These are phyloP conservation scores for Meteorus sp. DNA, from an alignment of 1,140 invertebrate genomes.

Conservation along the genomic window DNA sequence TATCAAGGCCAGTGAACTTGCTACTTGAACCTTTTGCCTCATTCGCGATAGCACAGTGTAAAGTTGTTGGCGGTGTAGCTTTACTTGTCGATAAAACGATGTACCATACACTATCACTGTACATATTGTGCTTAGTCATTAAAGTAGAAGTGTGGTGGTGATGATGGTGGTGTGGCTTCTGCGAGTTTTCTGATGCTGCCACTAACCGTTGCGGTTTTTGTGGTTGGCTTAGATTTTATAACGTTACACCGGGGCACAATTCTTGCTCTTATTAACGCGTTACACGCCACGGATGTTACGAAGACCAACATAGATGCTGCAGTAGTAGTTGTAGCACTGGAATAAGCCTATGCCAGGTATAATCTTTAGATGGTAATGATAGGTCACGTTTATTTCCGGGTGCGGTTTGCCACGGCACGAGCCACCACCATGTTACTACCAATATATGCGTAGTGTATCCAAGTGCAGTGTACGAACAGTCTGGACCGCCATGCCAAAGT, in stretches of 20 bases:
- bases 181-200: conserved; percentile 5
- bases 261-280: conserved; percentile 15
- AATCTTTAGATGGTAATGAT: conserved; percentile 43
- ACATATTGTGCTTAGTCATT: background rate
- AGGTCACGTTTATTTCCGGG: conserved; percentile 45
- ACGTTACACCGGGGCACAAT: conserved; percentile 28
- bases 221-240: conserved; percentile 44
- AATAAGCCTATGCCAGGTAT: background rate
- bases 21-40: conserved; percentile 39
- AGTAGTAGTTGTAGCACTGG: too few relatives aligned
- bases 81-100: too few relatives aligned
- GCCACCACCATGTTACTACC: conserved; percentile 28
- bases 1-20: conserved; percentile 47
- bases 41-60: background rate
- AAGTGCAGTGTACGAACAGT: too few relatives aligned
- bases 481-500: too few relatives aligned
- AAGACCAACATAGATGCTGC: too few relatives aligned
- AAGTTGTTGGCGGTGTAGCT: too few relatives aligned
- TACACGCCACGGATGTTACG: too few relatives aligned
- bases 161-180: background rate
- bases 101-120: too few relatives aligned
- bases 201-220: conserved; percentile 40
- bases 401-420: conserved; percentile 43
- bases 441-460: background rate
- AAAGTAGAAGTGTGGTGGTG: background rate